Base-by-base conservation (phyloP, 2,888 invertebrate species). In the Agriopis marginaria region DNA sequence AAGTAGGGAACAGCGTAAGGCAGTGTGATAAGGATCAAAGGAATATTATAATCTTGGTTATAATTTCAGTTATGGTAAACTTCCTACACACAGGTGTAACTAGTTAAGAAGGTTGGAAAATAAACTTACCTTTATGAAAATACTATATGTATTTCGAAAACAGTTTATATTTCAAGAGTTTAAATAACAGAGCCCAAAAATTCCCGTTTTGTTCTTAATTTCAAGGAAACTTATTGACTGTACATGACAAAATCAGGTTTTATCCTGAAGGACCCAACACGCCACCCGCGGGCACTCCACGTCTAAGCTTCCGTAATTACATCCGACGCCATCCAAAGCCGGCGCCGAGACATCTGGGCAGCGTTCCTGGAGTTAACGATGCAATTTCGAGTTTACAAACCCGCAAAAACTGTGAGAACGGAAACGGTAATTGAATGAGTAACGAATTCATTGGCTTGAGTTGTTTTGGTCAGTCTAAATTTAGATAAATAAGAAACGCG, bases 291-390 rank as follows among this genome's bases (percentile, higher is more conserved):
- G 69, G 79, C 75, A 72, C 71, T 73, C 73, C 70, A 63, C 68
- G 64, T 61, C 67, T 68, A 47, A 68, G 69, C 88, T 93, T 92
- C 92, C 92, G 89, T 90, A 90, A 91, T 91, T 88, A 72, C 67
- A 72, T 86, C 78, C 70, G 83, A 81, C 83, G 86, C 83, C 85
- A 79, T 86, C 78, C 70, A 83, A 81, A 83, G 86, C 83, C 86
- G 79, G 78, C 79, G 82, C 81, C 80, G 78, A 44, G 84, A 83
- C 86, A 88, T 87, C 84, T 86, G 85, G 83, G 84, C 83, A 78
- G 68, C 69, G 66, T 80, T 70, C 79, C 83, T 83, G 71, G 89
- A 90, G 89, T 91, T 89, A 92, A 92, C 89, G 85, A 87, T 44
- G 65, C 61, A 62, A 69, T 58, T 69, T 62, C 45, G 51, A 40